Conservation (phyloP, 2,797 vertebrate species). For the Pseudomugil tenellus region DNA sequence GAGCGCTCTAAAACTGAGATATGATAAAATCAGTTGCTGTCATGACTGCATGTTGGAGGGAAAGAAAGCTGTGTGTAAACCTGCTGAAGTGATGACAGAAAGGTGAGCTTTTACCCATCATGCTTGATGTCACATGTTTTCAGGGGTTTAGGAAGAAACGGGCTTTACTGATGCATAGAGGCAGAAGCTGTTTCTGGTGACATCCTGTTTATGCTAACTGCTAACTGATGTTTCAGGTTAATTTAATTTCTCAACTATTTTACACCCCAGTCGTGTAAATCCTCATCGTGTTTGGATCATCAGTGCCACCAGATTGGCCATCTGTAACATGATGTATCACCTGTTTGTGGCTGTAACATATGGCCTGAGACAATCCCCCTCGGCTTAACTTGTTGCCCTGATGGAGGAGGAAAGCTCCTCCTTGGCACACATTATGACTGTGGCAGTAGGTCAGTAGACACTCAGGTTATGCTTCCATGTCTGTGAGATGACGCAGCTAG, state of each 20-base stretch:
- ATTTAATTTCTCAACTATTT: neutral
- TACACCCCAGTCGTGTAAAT: constrained; percentile 6
- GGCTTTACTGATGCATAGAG: neutral
- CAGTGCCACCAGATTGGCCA: constrained; percentile 7
- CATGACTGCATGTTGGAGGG: no score
- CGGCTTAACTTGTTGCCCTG: constrained; percentile 66
- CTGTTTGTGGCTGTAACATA: constrained; percentile 54
- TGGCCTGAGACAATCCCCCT: constrained; percentile 71
- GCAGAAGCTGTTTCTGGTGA: no score
- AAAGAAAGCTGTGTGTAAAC: no score
- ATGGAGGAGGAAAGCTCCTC: constrained; percentile 23
- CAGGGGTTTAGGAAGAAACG: no score
- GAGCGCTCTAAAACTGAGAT: no score
- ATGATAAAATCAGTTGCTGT: no score
- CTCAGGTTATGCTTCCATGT: constrained; percentile 8
- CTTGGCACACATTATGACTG: constrained; percentile 43
- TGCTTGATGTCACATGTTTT: no score
- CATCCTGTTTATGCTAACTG: no score
- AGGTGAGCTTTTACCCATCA: no score
- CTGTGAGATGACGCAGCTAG: neutral
- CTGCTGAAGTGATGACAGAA: no score
- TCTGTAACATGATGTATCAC: constrained; percentile 20
- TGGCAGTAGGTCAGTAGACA: constrained; percentile 24
- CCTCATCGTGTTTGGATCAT: constrained; percentile 13
- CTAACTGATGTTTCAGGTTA: neutral